Evolutionary conservation across 2,797 vertebrate genomes (phyloP).

Genomic region (Danio tinwini): DNA sequence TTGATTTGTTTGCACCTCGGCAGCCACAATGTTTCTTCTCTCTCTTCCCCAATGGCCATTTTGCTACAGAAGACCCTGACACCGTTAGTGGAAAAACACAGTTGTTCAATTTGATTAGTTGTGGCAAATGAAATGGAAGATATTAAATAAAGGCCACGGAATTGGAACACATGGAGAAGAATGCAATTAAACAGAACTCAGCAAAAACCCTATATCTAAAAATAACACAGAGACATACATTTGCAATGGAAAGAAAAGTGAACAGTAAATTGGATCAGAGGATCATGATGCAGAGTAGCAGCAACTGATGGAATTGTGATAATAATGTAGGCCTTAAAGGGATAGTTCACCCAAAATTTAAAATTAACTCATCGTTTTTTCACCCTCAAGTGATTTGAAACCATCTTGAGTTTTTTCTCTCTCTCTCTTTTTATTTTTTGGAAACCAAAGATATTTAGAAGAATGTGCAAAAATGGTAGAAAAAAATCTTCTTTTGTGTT

Average conservation of each 20-base stretch:
- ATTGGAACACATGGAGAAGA: slow-evolving; percentile 29
- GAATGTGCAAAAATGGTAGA: too few relatives aligned
- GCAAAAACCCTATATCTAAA: slow-evolving; percentile 44
- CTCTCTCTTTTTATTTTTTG: too few relatives aligned
- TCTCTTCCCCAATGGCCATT: slow-evolving; percentile 27
- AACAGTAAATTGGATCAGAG: background rate
- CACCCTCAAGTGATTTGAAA: too few relatives aligned
- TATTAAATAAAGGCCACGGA: slow-evolving; percentile 46
- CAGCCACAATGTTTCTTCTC: slow-evolving; percentile 32
- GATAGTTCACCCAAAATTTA: too few relatives aligned
- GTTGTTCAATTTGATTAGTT: slow-evolving; percentile 42
- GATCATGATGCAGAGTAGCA: background rate
- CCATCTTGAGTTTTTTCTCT: background rate
- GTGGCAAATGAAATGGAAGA: slow-evolving; percentile 48
- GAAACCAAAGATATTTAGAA: too few relatives aligned
- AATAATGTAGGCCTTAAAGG: slow-evolving; percentile 16
- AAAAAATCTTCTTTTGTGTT: too few relatives aligned
- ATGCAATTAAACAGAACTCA: slow-evolving; percentile 27
- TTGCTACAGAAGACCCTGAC: slow-evolving; percentile 30
- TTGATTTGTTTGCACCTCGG: slow-evolving; percentile 45
- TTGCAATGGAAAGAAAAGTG: slow-evolving; percentile 10
- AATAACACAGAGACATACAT: slow-evolving; percentile 35
- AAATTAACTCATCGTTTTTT: too few relatives aligned
- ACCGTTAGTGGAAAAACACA: slow-evolving; percentile 22
- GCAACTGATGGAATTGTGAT: slow-evolving; percentile 17